Conservation (phyloP, 2,888 invertebrate genomes). For the Muschampia plurimacula region DNA sequence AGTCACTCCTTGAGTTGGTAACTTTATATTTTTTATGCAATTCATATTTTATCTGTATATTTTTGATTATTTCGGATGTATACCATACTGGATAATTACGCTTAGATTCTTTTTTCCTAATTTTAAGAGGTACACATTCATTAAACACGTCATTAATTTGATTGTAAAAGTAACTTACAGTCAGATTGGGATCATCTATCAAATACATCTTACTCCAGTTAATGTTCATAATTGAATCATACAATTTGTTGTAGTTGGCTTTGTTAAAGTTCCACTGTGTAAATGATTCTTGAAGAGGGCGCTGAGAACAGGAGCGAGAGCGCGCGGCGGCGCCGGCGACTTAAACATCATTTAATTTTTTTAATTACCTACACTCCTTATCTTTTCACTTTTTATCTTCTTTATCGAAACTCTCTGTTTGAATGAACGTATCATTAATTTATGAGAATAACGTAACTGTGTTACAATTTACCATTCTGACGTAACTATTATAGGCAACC, state of each 20-base stretch:
- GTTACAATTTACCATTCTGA: too few species aligned
- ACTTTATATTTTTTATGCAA: slow-evolving; percentile 15
- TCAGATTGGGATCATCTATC: background rate
- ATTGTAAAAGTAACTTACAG: slow-evolving; percentile 2
- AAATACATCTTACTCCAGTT: slow-evolving; percentile 6
- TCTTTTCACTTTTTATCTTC: slow-evolving; percentile 27
- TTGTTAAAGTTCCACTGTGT: slow-evolving; percentile 44
- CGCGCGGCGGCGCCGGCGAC: background rate
- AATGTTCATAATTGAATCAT: background rate
- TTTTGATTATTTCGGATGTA: slow-evolving; percentile 3
- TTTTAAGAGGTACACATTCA: slow-evolving; percentile 12
- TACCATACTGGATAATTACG: slow-evolving; percentile 1
- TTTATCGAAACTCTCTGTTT: background rate
- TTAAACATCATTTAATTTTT: too few species aligned
- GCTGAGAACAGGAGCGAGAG: background rate
- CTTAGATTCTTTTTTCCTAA: background rate
- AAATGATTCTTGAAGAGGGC: background rate
- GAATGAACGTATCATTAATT: too few species aligned
- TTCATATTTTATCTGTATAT: background rate
- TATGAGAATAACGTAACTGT: too few species aligned
- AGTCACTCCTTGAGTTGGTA: background rate
- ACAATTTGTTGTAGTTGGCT: slow-evolving; percentile 34
- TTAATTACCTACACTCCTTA: background rate
- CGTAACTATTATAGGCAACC: too few species aligned
- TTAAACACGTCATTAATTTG: slow-evolving; percentile 3